Evolutionary conservation across 2,797 vertebrate species (phyloP).

Genomic region (Tadarida brasiliensis): DNA sequence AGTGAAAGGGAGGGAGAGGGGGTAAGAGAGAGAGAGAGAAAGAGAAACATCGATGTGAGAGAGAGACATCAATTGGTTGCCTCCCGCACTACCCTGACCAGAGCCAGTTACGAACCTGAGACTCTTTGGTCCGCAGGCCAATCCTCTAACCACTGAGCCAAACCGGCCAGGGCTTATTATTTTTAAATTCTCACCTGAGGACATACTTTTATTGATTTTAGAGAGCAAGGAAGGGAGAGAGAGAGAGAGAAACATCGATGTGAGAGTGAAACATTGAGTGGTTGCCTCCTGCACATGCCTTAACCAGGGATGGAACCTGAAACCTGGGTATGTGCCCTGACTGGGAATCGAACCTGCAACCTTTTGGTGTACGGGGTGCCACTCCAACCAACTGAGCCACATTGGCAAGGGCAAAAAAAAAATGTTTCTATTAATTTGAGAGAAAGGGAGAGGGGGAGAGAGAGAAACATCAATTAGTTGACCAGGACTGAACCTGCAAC

Average conservation of each 20-base stretch:
- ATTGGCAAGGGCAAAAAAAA: not conserved
- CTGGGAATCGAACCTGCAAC: not conserved
- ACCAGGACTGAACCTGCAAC: not conserved
- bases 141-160: too few species aligned
- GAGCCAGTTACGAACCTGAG: not conserved
- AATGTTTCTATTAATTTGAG: not conserved
- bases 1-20: not conserved
- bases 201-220: too few species aligned
- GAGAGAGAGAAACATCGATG: too few species aligned
- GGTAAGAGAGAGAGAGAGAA: not conserved
- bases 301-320: not conserved
- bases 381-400: not conserved
- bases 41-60: not conserved
- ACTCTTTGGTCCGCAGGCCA: too few species aligned
- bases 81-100: not conserved
- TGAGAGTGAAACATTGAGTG: not conserved
- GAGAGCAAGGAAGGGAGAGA: too few species aligned
- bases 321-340: not conserved
- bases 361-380: not conserved
- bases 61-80: not conserved
- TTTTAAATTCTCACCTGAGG: too few species aligned
- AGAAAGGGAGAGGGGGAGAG: not conserved
- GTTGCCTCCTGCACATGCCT: not conserved
- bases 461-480: not conserved
- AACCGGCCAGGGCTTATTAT: too few species aligned